Base-by-base conservation (phyloP, 2,113 vertebrate species). In the Pachypanchax playfairii region DNA sequence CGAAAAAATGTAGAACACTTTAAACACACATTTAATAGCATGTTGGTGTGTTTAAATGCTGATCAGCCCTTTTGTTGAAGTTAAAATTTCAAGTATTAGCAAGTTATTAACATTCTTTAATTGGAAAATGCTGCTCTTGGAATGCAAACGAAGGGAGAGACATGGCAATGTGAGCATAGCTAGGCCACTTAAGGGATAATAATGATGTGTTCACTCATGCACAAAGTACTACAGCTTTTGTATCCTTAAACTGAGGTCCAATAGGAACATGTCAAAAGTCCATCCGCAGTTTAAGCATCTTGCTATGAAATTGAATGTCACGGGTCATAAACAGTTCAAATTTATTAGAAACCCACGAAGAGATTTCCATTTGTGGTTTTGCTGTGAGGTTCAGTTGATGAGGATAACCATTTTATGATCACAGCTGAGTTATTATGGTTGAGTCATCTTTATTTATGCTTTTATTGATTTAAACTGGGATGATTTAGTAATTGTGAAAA, bases 41-140 rank as follows among this genome's bases (percentile, higher is more conserved):
- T 82, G 70, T 70, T 70, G 66, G 65, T 70, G 75, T 42, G 5
- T 81, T 73, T 54, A 60, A 70, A 74, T 73, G 65, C 79, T 73
- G 73, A 71, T 60, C 9, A 2, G 57, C 48, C 63, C 70, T 85
- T 85, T 79, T 85, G 85, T 86, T 89, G 83, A 87, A 74, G 65
- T 75, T 61, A 76, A 71, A 82, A 65, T 81, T 89, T 84, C 41
- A 57, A 66, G 75, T 76, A 86, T 88, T 89, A 83, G 68, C 82
- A 76, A 85, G 86, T 87, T 87, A 90, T 86, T 88, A 83, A 86
- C 61, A 82, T 68, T 59, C 60, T 46, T 22, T 87, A 85, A 90
- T 87, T 73, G 71, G 79, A 83, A 87, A 83, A 62, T 82, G 59
- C 58, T 49, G 75, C 79, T 82, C 64, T 39, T 28, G 51, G 85